Evolutionary conservation across 2,888 invertebrate genomes (phyloP), one percentile per base, ranked within the genome.

Genomic region (Dasysyrphus albostriatus): DNA sequence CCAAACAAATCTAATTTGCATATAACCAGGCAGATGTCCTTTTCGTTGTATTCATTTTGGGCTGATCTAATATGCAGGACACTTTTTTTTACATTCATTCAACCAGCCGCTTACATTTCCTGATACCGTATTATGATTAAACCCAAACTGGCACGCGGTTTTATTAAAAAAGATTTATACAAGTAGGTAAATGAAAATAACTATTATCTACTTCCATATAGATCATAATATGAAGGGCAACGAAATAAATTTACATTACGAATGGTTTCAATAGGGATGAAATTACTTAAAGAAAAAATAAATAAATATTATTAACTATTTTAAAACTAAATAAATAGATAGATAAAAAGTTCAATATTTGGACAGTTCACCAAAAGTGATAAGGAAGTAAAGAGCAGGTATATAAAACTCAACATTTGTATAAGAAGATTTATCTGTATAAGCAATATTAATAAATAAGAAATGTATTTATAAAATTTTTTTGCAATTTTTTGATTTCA

Each of bases 1-100:
- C 39, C 80, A 74, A 88, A 88, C 77, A 88, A 84, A 82, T 74
- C 83, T 88, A 81, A 88, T 88, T 88, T 88, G 88, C 88, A 88
- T 88, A 88, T 82, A 63, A 75, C 73, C 75, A 47, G 73, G 84
- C 88, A 88, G 88, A 87, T 88, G 88, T 83, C 47, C 76, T 84
- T 76, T 69, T 65, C 19, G 54, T 75, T 49, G 14, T 51, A 34
- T 39, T 58, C 79, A 65, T 79, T 67, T 82, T 82, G 34, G 16
- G 70, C 78, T 87, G 78, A 83, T 87, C 74, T 51, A 69, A 83
- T 72, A 87, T 87, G 82, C 83, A 87, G 87, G 70, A 74, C 72
- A 85, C 67, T 79, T 56, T 61, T 79, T 69, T n/a, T n/a, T n/a
- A n/a, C 29, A 70, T 58, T 49, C 65, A 74, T 39, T 3, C 58